Evolutionary conservation across 2,797 vertebrate genomes (phyloP), one percentile per base, ranked within the genome.

Genomic region (Dermochelys coriacea): DNA sequence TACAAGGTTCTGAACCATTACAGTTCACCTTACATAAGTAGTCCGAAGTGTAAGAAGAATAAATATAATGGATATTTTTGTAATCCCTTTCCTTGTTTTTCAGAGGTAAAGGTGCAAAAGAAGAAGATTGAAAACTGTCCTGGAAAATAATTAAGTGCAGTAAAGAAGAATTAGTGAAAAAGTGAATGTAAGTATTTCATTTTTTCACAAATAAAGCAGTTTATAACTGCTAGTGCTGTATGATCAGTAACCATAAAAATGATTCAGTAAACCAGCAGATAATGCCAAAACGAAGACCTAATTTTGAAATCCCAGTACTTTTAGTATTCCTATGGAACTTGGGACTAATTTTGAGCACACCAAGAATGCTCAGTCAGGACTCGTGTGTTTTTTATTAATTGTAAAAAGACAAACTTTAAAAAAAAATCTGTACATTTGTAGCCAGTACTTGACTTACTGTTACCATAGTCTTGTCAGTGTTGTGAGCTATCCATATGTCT

Each of bases 141-240:
- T 97, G 94, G 96, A 96, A 87, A 94, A 94, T 92, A 97, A 95
- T 95, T 96, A 96, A 97, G 55, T 93, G 82, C 92, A 95, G 93
- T 89, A 88, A 95, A 94, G 94, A 95, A 87, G 68, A 89, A 50
- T 31, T 84, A 77, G 91, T 57, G 59, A 91, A 93, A 94, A 94
- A 94, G 95, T 95, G 94, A 97, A 97, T 95, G 97, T 97, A 95
- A 97, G 97, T 97, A 80, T 87, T 94, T 95, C 77, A 83, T 9
- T 89, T 82, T 34, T 77, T 49, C 18, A 51, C 54, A 50, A 57
- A n/a, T 79, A 64, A 49, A 84, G 51, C 5, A 25, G 49, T 59
- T 52, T 80, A 3, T 10, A 64, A 29, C 37, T 86, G 41, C 25
- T 75, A 52, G 71, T 91, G 95, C 85, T 71, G 90, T 89, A 37